These are phyloP conservation scores for Paralvinella palmiformis DNA, from an alignment of 1,140 invertebrate genomes.

Conservation along the genomic window DNA sequence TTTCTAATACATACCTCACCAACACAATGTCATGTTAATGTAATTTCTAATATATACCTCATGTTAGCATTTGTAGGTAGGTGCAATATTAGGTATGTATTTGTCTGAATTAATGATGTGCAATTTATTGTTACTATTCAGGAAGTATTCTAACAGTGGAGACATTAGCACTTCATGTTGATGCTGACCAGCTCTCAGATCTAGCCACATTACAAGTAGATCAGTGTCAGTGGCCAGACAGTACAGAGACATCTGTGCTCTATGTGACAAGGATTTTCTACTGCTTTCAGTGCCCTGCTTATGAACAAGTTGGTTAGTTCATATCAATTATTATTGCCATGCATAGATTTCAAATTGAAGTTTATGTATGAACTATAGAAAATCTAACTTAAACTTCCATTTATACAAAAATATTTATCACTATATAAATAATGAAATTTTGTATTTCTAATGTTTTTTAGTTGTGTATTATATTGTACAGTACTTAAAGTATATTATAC, in stretches of 20 bases:
- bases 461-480: background rate
- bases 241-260: background rate
- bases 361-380: background rate
- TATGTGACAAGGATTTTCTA: slow-evolving; percentile 6
- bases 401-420: background rate
- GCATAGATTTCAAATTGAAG: background rate
- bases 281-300: slow-evolving; percentile 1
- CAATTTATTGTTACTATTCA: no score
- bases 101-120: no score
- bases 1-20: no score
- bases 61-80: no score
- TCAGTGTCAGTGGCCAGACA: background rate
- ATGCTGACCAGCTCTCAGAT: slow-evolving; percentile 1
- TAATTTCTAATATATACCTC: no score
- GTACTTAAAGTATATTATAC: background rate
- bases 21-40: no score
- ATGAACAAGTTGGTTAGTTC: slow-evolving; percentile 10
- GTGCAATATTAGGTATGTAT: no score
- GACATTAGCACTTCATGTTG: slow-evolving; percentile 2
- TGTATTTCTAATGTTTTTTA: background rate
- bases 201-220: no score
- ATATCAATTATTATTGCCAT: background rate
- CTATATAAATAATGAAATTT: background rate
- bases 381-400: background rate
- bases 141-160: slow-evolving; percentile 11